phyloP scores from a whole-genome alignment of 2,888 invertebrate genomes.

The Mythimna ferrago region DNA sequence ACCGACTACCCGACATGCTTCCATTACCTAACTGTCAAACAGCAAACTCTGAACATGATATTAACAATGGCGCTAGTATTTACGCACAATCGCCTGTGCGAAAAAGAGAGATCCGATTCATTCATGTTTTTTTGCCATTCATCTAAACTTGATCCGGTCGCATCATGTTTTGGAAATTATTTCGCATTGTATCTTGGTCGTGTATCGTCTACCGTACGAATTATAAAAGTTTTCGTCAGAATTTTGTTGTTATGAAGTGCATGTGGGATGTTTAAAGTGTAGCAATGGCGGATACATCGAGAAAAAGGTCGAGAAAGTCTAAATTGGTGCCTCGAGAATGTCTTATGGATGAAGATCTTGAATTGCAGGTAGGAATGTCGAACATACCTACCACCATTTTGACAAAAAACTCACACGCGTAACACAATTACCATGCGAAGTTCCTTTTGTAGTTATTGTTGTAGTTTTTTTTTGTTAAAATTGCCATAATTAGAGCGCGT shows the following conservation, averaged over 20 bases:
- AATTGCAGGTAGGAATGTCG: constrained; percentile 52
- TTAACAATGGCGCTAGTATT: constrained; percentile 42
- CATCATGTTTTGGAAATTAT: constrained; percentile 25
- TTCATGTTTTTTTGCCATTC: neutral
- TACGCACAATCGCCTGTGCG: fast-evolving
- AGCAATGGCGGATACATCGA: constrained; percentile 48
- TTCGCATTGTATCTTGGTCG: constrained; percentile 23
- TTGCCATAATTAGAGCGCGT: too few relatives aligned
- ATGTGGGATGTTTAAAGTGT: constrained; percentile 27
- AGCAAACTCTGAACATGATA: neutral
- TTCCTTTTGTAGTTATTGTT: neutral
- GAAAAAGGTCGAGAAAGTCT: constrained; percentile 69
- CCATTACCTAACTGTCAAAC: constrained; percentile 19
- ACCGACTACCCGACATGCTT: constrained; percentile 56
- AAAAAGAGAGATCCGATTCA: constrained; percentile 36
- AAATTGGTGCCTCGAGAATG: constrained; percentile 70
- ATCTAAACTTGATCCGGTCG: constrained; percentile 8
- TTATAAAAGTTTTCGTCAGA: constrained; percentile 23
- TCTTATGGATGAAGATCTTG: constrained; percentile 37
- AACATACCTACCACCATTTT: constrained; percentile 61
- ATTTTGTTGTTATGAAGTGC: constrained; percentile 1
- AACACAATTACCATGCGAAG: constrained; percentile 2
- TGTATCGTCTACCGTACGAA: constrained; percentile 18
- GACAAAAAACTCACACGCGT: constrained; percentile 37
- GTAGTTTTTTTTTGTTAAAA: neutral